Conservation (phyloP, 2,113 vertebrate species). For the Pholis gunnellus region DNA sequence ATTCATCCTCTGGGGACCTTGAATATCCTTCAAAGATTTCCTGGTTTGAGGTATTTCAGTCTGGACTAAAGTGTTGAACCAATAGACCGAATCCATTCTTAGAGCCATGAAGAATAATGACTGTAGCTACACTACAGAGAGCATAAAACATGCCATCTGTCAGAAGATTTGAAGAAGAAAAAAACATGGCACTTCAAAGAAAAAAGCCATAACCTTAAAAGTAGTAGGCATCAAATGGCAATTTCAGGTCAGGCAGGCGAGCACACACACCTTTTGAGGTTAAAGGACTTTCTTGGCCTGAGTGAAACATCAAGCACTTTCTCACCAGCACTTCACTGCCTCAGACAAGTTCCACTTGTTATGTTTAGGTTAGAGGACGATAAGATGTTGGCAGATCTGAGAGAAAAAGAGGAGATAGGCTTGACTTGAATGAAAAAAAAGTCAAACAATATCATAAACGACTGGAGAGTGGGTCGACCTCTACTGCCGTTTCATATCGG, state of each 20-base stretch:
- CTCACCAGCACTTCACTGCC: conserved; percentile 9
- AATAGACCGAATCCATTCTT: background rate
- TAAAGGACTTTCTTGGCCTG: conserved; percentile 40
- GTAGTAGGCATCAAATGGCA: conserved; percentile 35
- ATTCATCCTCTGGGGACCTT: background rate
- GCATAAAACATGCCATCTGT: background rate
- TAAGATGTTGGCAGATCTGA: conserved; percentile 2
- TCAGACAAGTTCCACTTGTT: conserved; percentile 34
- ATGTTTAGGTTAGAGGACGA: conserved; percentile 21
- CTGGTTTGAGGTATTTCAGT: background rate
- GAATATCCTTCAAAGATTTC: background rate
- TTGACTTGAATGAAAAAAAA: conserved; percentile 1
- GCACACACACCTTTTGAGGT: conserved; percentile 36
- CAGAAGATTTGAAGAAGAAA: background rate
- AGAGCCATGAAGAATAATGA: background rate
- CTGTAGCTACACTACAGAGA: background rate
- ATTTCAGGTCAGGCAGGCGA: conserved; percentile 23
- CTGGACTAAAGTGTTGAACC: background rate
- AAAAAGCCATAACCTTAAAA: conserved; percentile 21
- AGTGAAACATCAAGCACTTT: conserved; percentile 44
- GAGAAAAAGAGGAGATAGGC: background rate
- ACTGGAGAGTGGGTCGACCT: background rate
- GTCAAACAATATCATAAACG: background rate
- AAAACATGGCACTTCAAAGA: background rate
- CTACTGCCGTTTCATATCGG: background rate